Conservation (phyloP, 2,797 vertebrate genomes). For the Spea hammondii region DNA sequence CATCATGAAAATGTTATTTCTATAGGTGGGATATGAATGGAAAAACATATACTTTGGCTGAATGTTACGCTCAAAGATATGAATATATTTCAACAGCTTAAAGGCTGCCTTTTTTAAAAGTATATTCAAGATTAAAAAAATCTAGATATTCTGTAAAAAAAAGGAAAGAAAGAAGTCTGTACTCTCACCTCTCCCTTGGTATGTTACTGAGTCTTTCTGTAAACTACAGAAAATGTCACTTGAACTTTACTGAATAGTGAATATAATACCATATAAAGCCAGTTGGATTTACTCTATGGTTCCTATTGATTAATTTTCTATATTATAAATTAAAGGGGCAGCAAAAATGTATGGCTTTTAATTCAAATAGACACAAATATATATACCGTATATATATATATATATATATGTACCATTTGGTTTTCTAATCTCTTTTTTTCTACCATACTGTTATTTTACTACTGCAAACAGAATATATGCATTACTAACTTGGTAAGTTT, state of each 20-base stretch:
- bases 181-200: constrained; percentile 12
- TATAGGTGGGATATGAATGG: constrained; percentile 17
- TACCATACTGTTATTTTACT: too few relatives aligned
- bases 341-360: too few relatives aligned
- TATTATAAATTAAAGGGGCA: too few relatives aligned
- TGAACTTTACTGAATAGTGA: constrained; percentile 19
- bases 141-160: background rate
- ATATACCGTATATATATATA: too few relatives aligned
- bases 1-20: constrained; percentile 32
- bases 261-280: constrained; percentile 6
- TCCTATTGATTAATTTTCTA: too few relatives aligned
- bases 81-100: constrained; percentile 35
- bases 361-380: too few relatives aligned
- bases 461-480: too few relatives aligned
- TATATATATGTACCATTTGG: too few relatives aligned
- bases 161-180: constrained; percentile 22
- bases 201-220: constrained; percentile 17
- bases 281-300: too few relatives aligned
- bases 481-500: too few relatives aligned
- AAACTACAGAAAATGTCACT: constrained; percentile 3
- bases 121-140: constrained; percentile 1
- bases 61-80: constrained; percentile 13
- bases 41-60: constrained; percentile 8
- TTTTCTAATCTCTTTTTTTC: too few relatives aligned
- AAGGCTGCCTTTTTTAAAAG: constrained; percentile 28